Conservation (phyloP, 2,113 vertebrate species). For the Onychorhynchus coronatus region DNA sequence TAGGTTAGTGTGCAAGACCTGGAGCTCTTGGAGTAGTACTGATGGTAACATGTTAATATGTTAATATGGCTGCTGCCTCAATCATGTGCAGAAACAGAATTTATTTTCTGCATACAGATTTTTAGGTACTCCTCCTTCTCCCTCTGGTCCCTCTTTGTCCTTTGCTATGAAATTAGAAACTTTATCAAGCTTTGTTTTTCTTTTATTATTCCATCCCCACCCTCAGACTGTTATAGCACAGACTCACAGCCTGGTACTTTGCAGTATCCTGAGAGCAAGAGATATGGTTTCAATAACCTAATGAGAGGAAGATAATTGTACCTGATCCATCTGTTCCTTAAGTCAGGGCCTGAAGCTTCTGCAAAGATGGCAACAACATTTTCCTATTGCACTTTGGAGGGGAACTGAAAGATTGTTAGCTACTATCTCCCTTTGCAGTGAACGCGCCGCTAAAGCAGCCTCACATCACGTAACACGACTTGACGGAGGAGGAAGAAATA, state of each 20-base stretch:
- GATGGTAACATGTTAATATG: no score
- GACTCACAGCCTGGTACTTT: neutral
- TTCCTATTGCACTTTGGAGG: neutral
- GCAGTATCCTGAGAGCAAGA: neutral
- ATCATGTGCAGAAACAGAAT: neutral
- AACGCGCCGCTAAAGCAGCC: neutral
- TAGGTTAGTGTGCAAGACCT: neutral
- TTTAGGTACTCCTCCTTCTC: neutral
- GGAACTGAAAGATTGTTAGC: neutral
- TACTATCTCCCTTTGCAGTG: neutral
- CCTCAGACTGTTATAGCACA: neutral
- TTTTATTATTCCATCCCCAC: neutral
- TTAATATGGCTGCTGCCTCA: neutral
- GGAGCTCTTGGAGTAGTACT: neutral
- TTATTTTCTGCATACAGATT: neutral
- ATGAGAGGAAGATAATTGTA: neutral
- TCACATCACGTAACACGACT: neutral
- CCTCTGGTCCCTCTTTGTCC: neutral
- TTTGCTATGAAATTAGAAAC: neutral
- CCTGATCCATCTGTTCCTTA: neutral
- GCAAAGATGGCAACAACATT: neutral
- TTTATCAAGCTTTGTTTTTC: neutral
- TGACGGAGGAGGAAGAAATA: neutral
- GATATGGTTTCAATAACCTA: neutral
- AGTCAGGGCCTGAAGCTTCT: neutral